Conservation (phyloP, 2,113 vertebrate genomes). For the Ctenomys sociabilis region DNA sequence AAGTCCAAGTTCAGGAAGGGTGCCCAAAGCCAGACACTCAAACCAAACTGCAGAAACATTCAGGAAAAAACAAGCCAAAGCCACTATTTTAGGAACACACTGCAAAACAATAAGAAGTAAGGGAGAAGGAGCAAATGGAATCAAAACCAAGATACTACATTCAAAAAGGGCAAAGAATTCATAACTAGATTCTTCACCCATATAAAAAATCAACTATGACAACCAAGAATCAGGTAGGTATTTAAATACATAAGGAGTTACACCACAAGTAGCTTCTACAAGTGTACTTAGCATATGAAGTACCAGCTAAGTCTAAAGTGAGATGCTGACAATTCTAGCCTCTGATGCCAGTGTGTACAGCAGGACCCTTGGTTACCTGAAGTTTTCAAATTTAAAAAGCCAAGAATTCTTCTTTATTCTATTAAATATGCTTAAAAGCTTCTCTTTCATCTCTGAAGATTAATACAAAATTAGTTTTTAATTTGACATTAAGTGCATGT, state of each 20-base stretch:
- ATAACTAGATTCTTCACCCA: conserved; percentile 83
- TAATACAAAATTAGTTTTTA: conserved; percentile 56
- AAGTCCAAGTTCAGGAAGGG: conserved; percentile 84
- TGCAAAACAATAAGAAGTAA: conserved; percentile 71
- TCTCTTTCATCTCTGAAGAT: conserved; percentile 52
- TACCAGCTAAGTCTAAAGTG: background rate
- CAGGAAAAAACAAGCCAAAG: conserved; percentile 85
- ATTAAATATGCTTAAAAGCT: conserved; percentile 24
- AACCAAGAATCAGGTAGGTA: conserved; percentile 82
- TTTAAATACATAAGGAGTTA: conserved; percentile 90
- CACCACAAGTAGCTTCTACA: conserved; percentile 87
- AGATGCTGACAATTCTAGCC: background rate
- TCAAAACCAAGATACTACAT: conserved; percentile 82
- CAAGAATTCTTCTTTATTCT: conserved; percentile 52
- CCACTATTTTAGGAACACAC: conserved; percentile 84
- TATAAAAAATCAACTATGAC: conserved; percentile 78
- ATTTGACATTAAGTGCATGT: conserved; percentile 59
- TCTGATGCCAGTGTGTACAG: background rate
- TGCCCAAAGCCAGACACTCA: conserved; percentile 87
- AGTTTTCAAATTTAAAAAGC: conserved; percentile 55
- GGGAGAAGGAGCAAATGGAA: conserved; percentile 76
- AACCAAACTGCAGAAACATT: conserved; percentile 86
- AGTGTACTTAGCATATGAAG: background rate
- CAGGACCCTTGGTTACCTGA: conserved; percentile 21
- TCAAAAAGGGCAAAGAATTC: conserved; percentile 85